A percentile compares a stretch with the other conserved stretches of the same genome.
Conservation (phyloP, 2,888 invertebrate genomes). For the Agapostemon virescens region DNA sequence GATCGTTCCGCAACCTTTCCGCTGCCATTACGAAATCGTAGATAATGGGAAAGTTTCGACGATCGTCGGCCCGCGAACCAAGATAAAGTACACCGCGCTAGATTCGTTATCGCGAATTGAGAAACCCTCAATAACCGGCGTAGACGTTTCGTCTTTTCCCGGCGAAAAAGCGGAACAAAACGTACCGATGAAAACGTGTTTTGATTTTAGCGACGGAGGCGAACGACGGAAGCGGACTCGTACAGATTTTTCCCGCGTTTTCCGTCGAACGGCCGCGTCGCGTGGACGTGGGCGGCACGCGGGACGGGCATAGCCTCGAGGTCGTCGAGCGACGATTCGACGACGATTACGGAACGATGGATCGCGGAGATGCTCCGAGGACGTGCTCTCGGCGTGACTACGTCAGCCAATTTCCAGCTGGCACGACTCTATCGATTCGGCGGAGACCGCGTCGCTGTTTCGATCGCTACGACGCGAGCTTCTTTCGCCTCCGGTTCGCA, state of each 20-base stretch:
- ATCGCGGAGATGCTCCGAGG: not conserved
- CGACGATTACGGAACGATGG: not conserved
- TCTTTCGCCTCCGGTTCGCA: slow-evolving; percentile 28
- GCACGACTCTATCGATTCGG: not conserved
- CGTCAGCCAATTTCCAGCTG: slow-evolving; percentile 3
- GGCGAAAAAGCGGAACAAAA: too few species aligned
- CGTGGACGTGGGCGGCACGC: too few species aligned
- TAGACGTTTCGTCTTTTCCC: too few species aligned
- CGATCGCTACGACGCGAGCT: slow-evolving; percentile 39
- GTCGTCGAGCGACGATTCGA: too few species aligned
- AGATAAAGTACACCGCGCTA: not conserved
- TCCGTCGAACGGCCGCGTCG: too few species aligned
- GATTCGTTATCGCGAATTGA: not conserved
- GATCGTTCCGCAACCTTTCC: too few species aligned
- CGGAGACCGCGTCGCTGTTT: not conserved
- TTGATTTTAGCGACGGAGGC: too few species aligned
- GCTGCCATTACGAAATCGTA: slow-evolving; percentile 2
- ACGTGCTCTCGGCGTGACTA: not conserved
- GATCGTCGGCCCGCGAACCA: not conserved
- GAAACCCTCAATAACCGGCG: not conserved
- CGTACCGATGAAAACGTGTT: not conserved
- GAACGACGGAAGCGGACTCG: not conserved
- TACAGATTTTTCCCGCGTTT: not conserved
- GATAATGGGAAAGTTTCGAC: slow-evolving; percentile 7
- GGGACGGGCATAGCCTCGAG: too few species aligned